phyloP scores from a whole-genome alignment of 2,113 vertebrate species.

The Vicugna pacos region DNA sequence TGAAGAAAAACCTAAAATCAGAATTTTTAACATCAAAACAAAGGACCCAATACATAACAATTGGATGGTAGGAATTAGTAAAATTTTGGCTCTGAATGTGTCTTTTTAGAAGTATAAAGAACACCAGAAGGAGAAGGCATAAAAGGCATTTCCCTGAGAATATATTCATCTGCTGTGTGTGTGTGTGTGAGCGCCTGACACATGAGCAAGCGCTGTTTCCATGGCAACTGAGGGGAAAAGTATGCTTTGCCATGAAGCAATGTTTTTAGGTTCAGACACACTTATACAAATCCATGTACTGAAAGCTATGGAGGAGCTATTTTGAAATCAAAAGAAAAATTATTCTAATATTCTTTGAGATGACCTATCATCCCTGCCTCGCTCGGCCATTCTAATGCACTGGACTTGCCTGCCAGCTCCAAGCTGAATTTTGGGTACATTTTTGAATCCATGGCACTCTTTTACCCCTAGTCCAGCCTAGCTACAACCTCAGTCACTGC shows the following conservation, averaged over 20 bases:
- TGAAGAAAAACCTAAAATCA: constrained; percentile 44
- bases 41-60: not conserved
- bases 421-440: not conserved
- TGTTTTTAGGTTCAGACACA: constrained; percentile 78
- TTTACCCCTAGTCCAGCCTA: not conserved
- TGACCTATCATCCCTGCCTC: not conserved
- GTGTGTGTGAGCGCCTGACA: constrained; percentile 51
- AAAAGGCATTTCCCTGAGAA: constrained; percentile 44
- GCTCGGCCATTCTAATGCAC: not conserved
- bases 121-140: constrained; percentile 34
- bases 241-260: constrained; percentile 80
- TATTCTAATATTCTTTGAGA: not conserved
- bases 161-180: constrained; percentile 13
- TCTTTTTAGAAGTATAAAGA: constrained; percentile 57
- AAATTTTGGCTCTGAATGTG: constrained; percentile 7
- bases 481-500: not conserved
- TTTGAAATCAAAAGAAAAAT: constrained; percentile 65
- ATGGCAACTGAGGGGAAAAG: constrained; percentile 77
- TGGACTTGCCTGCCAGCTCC: not conserved
- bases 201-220: constrained; percentile 78
- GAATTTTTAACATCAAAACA: constrained; percentile 43
- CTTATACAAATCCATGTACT: constrained; percentile 66
- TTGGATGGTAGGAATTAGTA: not conserved
- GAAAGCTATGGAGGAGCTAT: constrained; percentile 67
- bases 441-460: not conserved